These are phyloP conservation scores for Limnephilus marmoratus DNA, from an alignment of 2,888 invertebrate genomes.

Conservation along the genomic window DNA sequence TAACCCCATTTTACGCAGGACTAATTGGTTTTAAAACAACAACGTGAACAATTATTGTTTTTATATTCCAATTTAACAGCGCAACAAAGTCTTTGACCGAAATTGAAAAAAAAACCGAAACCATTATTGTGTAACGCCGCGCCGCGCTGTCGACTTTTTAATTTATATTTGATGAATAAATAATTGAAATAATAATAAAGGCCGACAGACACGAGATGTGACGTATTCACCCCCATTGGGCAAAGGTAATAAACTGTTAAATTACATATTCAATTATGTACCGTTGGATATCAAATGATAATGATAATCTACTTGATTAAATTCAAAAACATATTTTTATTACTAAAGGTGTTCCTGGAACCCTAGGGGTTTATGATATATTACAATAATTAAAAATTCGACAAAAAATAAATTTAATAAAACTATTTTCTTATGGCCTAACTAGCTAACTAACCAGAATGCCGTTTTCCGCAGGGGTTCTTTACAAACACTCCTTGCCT, in stretches of 20 bases:
- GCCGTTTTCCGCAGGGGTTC: too few relatives aligned
- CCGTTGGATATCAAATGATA: neutral
- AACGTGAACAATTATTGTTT: neutral
- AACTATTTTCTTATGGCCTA: too few relatives aligned
- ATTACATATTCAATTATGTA: neutral
- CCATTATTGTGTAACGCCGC: neutral
- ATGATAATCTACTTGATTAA: neutral
- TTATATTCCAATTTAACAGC: neutral
- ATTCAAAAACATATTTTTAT: neutral
- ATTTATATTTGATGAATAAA: neutral
- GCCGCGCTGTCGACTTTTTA: neutral
- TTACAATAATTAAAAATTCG: neutral
- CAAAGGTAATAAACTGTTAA: neutral
- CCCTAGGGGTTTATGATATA: neutral
- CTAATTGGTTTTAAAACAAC: neutral
- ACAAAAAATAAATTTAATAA: neutral
- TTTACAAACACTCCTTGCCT: too few relatives aligned
- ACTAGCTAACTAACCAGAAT: too few relatives aligned
- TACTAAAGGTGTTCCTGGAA: neutral
- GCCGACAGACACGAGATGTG: neutral
- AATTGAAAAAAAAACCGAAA: neutral
- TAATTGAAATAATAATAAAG: neutral
- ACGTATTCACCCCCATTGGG: neutral
- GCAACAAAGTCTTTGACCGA: neutral
- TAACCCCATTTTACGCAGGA: neutral